A percentile compares a stretch with the other conserved stretches of the same genome.
Evolutionary conservation across 2,888 invertebrate genomes (phyloP).

Genomic region (Pantelozetes paolii): DNA sequence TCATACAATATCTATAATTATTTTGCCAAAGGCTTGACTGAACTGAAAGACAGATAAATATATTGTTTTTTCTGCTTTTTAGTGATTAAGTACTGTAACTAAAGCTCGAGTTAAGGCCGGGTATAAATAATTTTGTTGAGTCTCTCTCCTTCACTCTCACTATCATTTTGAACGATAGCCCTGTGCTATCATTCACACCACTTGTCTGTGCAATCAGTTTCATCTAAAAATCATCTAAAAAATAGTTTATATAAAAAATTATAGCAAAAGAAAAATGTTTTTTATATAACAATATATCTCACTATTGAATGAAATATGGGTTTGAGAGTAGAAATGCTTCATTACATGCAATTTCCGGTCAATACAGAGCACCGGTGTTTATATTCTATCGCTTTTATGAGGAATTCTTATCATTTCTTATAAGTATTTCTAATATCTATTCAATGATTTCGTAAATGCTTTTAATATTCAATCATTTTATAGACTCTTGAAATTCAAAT

Average conservation of each 20-base stretch:
- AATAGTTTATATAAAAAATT: constrained; percentile 21
- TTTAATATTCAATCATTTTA: too few relatives aligned
- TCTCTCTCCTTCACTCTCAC: not conserved
- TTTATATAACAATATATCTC: not conserved
- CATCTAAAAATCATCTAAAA: not conserved
- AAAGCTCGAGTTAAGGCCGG: not conserved
- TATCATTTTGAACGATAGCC: not conserved
- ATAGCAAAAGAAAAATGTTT: constrained; percentile 17
- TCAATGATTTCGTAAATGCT: too few relatives aligned
- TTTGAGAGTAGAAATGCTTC: not conserved
- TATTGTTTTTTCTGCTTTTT: not conserved
- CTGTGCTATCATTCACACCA: not conserved
- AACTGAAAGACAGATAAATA: constrained; percentile 13
- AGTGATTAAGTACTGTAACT: constrained; percentile 7
- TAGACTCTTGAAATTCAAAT: too few relatives aligned
- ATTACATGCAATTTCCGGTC: constrained; percentile 10
- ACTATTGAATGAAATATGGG: not conserved
- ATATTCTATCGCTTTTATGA: too few relatives aligned
- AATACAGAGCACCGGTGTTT: not conserved
- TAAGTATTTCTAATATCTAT: too few relatives aligned
- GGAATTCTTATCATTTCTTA: too few relatives aligned
- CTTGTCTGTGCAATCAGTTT: constrained; percentile 3
- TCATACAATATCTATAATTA: constrained; percentile 22
- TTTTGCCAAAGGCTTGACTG: constrained; percentile 30
- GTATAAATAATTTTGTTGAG: constrained; percentile 13